phyloP scores from a whole-genome alignment of 2,888 invertebrate species.

The Dexiosoma caninum region DNA sequence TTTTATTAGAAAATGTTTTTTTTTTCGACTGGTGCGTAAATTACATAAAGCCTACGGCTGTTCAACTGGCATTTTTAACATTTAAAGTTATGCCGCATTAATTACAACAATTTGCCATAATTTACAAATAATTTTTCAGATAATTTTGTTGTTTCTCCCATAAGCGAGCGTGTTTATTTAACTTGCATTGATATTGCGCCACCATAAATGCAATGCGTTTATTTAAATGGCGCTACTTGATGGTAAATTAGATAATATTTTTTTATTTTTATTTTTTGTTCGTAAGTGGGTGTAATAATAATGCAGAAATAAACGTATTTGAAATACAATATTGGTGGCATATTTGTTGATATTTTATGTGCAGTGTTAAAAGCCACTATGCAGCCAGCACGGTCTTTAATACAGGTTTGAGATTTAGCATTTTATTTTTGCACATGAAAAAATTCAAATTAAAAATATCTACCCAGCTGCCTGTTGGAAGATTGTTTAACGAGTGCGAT shows the following conservation, averaged over 20 bases:
- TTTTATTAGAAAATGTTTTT: conserved; percentile 9
- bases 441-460: too few relatives aligned
- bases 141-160: conserved; percentile 31
- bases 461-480: too few relatives aligned
- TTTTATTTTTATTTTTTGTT: too few relatives aligned
- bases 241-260: conserved; percentile 9
- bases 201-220: conserved; percentile 10
- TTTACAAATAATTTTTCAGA: conserved; percentile 41
- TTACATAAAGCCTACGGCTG: conserved; percentile 44
- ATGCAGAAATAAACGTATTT: neutral
- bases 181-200: conserved; percentile 10
- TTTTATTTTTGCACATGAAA: too few relatives aligned
- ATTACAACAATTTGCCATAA: conserved; percentile 55
- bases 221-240: conserved; percentile 37
- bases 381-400: too few relatives aligned
- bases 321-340: neutral
- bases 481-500: too few relatives aligned
- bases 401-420: too few relatives aligned
- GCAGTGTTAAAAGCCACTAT: too few relatives aligned
- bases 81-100: conserved; percentile 44
- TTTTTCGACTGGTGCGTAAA: conserved; percentile 38
- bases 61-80: conserved; percentile 3
- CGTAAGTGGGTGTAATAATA: conserved; percentile 27
- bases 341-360: too few relatives aligned
- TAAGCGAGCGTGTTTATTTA: conserved; percentile 8